Base-by-base conservation (phyloP, 37 sponge, comb jelly and placozoan genomes). In the Spongilla lacustris region DNA sequence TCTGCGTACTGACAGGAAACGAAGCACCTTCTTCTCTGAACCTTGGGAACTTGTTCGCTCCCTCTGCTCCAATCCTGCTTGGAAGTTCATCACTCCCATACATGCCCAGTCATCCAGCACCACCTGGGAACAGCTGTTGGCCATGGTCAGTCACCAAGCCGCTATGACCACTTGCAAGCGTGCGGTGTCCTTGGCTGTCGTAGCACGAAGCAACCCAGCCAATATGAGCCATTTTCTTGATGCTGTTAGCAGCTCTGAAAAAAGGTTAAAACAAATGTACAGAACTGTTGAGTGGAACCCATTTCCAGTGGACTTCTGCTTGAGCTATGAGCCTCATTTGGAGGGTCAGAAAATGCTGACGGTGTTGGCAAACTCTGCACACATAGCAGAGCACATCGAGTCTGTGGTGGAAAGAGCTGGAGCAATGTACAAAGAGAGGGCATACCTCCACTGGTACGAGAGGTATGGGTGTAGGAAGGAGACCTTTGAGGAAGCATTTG, bases 391-490 rank as follows among this genome's bases (percentile, higher is more conserved):
- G 25, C 92, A 88, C 74, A 27, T 96, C 0, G 49, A 49, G 22
- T 32, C 32, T 34, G 87, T 96, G 21, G 23, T 36, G 68, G 74
- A 74, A 33, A 88, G 71, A 32, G 86, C 94, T 2, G 33, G 48
- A 8, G 23, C 37, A 27, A 94, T 84, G 85, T 85, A 71, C 67
- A 69, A 48, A 4, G 83, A 84, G 33, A 77, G 78, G 74, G 96
- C 96, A 0, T 96, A 89, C 67, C 36, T 96, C 23, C 96, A 96
- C 73, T 96, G 96, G 96, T 96, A 96, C 69, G 78, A 85, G 71
- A 82, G 68, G 37, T 91, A 91, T 71, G 92, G 90, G 13, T 88
- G 89, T 81, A 75, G 38, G 17, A 69, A 88, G 35, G 85, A 77
- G 14, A 73, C 36, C 4, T 96, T 96, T 83, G 66, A 77, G 71